Evolutionary conservation across 2,113 vertebrate species (phyloP).

Genomic region (Neodontobutis hainanensis): DNA sequence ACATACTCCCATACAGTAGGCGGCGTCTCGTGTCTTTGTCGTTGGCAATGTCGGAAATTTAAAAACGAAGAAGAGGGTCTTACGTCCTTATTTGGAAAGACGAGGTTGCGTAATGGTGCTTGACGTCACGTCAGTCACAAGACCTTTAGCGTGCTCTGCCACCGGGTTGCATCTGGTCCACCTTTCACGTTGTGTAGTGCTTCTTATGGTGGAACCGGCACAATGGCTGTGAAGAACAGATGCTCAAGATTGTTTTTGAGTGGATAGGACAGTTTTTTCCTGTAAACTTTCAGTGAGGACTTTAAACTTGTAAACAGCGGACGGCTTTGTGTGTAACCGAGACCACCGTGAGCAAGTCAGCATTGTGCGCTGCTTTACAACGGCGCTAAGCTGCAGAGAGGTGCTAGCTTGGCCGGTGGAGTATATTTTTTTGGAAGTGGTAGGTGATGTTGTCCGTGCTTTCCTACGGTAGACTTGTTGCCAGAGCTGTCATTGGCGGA

Average conservation of each 20-base stretch:
- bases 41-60: background rate
- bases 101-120: constrained; percentile 60
- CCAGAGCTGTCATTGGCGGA: constrained; percentile 95
- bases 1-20: background rate
- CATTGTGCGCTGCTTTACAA: constrained; percentile 8
- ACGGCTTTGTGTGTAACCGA: constrained; percentile 27
- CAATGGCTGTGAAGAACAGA: constrained; percentile 39
- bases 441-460: constrained; percentile 94
- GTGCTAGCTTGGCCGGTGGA: constrained; percentile 56
- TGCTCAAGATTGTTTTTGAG: background rate
- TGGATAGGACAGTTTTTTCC: background rate
- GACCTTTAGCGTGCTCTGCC: constrained; percentile 50
- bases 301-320: background rate
- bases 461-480: constrained; percentile 95
- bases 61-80: background rate
- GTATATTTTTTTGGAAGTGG: constrained; percentile 19
- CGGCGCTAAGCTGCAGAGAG: constrained; percentile 46
- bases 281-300: constrained; percentile 8
- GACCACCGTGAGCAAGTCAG: constrained; percentile 19
- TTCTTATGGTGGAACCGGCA: background rate
- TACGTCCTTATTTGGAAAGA: constrained; percentile 60
- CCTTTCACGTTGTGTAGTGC: constrained; percentile 17
- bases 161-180: background rate
- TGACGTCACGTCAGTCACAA: constrained; percentile 81
- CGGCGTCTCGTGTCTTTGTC: background rate